Base-by-base conservation (phyloP, 2,797 vertebrate genomes). In the Tragelaphus oryx region DNA sequence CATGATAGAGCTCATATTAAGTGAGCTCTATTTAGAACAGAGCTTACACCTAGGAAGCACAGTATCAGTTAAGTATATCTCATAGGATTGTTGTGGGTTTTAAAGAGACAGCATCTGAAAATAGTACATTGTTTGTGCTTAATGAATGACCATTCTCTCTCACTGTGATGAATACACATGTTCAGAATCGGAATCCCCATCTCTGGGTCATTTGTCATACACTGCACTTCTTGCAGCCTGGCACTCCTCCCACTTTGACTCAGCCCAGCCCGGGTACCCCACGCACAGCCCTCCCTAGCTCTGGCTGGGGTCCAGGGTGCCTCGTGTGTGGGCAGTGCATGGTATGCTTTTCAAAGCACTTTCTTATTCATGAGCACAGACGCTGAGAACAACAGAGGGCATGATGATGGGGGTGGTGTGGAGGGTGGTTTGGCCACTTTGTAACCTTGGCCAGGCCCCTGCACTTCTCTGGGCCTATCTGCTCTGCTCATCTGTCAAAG, bases 271-370 rank as follows among this genome's bases (percentile, higher is more conserved):
- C 4, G 18, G 85, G 52, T 26, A 75, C 60, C 76, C 68, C 68
- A 44, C 59, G n/a, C 37, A 22, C 62, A 6, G 57, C 33, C 83
- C 75, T 41, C 48, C 62, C 57, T 14, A 37, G 12, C 5, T 11
- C 86, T 90, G 92, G 46, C 92, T 50, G 71, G 20, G 78, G 52
- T 22, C 52, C 52, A 6, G 52, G 22, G 18, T 20, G 44, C 54
- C 37, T 30, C 2, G 26, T n/a, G n/a, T 59, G 89, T 97, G 94
- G 96, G 95, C 93, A 85, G 95, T 48, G 44, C 55, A 50, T 62
- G 83, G 92, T 46, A 84, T 87, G 89, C 75, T 62, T 82, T 87
- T 85, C 93, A 86, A 81, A 87, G 65, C 54, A 18, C 78, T 92
- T 95, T 95, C 94, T 93, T 55, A 62, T 84, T 84, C 24, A 24